phyloP scores from a whole-genome alignment of 2,888 invertebrate species.

The Serripes groenlandicus region DNA sequence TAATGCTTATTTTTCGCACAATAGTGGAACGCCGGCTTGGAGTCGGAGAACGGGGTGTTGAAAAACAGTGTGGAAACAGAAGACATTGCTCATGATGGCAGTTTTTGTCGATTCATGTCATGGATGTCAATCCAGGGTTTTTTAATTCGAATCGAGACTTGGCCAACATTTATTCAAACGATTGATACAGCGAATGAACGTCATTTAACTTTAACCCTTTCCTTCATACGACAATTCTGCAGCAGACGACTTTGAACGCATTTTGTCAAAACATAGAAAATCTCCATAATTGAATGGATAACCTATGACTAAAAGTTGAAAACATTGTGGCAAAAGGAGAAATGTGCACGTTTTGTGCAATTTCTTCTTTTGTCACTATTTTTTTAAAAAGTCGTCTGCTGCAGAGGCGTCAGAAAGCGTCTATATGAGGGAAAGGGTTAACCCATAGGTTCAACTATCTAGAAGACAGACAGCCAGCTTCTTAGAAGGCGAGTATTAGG shows the following conservation, averaged over 20 bases:
- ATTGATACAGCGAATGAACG: too few relatives aligned
- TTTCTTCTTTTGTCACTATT: neutral
- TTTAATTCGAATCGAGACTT: too few relatives aligned
- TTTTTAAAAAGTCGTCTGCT: neutral
- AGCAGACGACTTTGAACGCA: neutral
- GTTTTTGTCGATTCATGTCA: too few relatives aligned
- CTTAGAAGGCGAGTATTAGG: neutral
- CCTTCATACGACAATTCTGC: neutral
- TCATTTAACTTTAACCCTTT: neutral
- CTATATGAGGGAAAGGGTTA: neutral
- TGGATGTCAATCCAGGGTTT: too few relatives aligned
- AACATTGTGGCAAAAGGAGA: neutral
- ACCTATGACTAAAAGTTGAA: neutral
- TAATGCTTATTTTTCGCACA: too few relatives aligned
- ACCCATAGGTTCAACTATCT: neutral
- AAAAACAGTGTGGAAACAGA: too few relatives aligned
- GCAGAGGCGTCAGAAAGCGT: neutral
- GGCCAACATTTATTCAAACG: too few relatives aligned
- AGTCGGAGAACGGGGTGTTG: too few relatives aligned
- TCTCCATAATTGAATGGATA: neutral
- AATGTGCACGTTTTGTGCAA: neutral
- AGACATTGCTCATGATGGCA: too few relatives aligned
- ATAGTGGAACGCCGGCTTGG: too few relatives aligned
- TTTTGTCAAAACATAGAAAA: neutral
- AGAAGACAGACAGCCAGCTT: neutral